Evolutionary conservation across 2,888 invertebrate genomes (phyloP).

Genomic region (Luperina testacea): DNA sequence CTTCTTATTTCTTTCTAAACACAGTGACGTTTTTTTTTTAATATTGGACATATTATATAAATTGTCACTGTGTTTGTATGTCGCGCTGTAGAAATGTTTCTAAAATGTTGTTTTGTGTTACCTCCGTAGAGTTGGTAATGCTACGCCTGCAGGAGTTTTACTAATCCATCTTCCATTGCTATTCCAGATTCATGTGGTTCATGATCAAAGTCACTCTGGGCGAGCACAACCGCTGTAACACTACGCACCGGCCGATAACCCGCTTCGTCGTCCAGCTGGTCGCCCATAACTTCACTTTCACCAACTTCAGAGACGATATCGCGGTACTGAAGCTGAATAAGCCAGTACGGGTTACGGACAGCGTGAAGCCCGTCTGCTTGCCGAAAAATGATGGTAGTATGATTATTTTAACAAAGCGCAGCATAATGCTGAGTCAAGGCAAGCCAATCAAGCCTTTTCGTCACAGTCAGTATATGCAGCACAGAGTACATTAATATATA

Average conservation of each 20-base stretch:
- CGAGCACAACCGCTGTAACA: constrained; percentile 95
- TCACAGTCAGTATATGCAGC: not conserved
- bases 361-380: constrained; percentile 95
- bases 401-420: not conserved
- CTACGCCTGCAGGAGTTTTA: not conserved
- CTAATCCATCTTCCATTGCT: not conserved
- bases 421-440: not conserved
- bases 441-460: not conserved
- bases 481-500: no score
- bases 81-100: not conserved
- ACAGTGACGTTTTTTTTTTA: not conserved
- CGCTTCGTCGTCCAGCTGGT: constrained; percentile 93
- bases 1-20: not conserved
- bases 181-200: constrained; percentile 95
- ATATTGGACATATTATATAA: not conserved
- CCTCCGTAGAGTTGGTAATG: not conserved
- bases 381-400: constrained; percentile 91
- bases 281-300: constrained; percentile 94
- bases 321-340: constrained; percentile 94
- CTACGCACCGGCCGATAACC: constrained; percentile 92
- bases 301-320: constrained; percentile 96
- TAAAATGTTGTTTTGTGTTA: not conserved
- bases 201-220: constrained; percentile 97
- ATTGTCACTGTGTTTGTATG: no score
- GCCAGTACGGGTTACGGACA: constrained; percentile 93